phyloP scores from a whole-genome alignment of 2,888 invertebrate genomes.

The Euclidia mi region DNA sequence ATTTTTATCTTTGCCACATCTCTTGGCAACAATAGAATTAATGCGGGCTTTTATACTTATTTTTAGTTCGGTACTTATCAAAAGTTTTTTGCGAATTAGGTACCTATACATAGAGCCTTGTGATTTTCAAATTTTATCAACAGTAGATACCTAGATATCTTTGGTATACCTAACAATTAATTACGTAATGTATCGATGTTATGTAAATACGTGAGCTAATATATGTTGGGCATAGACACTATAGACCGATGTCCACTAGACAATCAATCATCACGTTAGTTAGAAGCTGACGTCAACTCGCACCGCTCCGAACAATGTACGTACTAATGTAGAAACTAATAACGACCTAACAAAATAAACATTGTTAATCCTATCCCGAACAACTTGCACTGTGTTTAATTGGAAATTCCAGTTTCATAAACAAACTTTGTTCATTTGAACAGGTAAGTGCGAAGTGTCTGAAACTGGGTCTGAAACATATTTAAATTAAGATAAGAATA shows the following conservation, averaged over 20 bases:
- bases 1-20: too few relatives aligned
- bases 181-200: too few relatives aligned
- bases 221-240: constrained; percentile 1
- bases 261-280: constrained; percentile 40
- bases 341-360: constrained; percentile 48
- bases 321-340: constrained; percentile 52
- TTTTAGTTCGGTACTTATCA: too few relatives aligned
- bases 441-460: constrained; percentile 48
- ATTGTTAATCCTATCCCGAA: constrained; percentile 54
- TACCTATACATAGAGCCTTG: too few relatives aligned
- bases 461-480: constrained; percentile 31
- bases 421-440: constrained; percentile 60
- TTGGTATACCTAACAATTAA: too few relatives aligned
- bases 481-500: constrained; percentile 24
- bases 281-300: constrained; percentile 9
- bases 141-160: too few relatives aligned
- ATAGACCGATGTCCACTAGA: constrained; percentile 29
- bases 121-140: too few relatives aligned
- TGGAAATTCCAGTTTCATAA: constrained; percentile 57
- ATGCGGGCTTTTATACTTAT: too few relatives aligned
- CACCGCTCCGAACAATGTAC: constrained; percentile 24
- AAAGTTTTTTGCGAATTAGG: too few relatives aligned
- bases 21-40: too few relatives aligned
- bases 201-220: too few relatives aligned
- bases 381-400: constrained; percentile 58